phyloP scores from a whole-genome alignment of 2,888 invertebrate species.

The Gerosis bhagava region DNA sequence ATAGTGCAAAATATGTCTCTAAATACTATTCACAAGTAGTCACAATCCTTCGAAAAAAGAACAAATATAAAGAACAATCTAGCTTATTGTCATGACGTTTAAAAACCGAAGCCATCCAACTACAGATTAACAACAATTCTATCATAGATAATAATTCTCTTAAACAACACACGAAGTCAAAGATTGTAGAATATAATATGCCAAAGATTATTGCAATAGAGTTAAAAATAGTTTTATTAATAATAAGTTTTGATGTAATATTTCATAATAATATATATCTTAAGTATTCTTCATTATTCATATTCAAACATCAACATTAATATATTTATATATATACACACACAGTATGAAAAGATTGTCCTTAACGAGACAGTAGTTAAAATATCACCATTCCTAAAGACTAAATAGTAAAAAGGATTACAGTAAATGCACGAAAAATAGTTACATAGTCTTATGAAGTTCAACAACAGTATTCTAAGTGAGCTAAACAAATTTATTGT shows the following conservation, averaged over 20 bases:
- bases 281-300: too few relatives aligned
- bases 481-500: slow-evolving; percentile 58
- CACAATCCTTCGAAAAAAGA: slow-evolving; percentile 55
- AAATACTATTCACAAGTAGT: slow-evolving; percentile 1
- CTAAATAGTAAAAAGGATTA: slow-evolving; percentile 75
- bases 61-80: slow-evolving; percentile 53
- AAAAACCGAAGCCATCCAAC: slow-evolving; percentile 38
- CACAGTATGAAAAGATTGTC: slow-evolving; percentile 43
- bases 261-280: slow-evolving; percentile 42
- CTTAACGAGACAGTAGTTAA: slow-evolving; percentile 57
- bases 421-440: slow-evolving; percentile 82
- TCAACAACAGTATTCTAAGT: slow-evolving; percentile 57
- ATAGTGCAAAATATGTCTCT: slow-evolving; percentile 19
- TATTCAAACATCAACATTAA: slow-evolving; percentile 53
- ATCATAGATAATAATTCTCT: too few relatives aligned
- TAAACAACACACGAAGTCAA: too few relatives aligned
- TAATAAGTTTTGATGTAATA: slow-evolving; percentile 1
- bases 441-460: slow-evolving; percentile 71
- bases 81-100: slow-evolving; percentile 75
- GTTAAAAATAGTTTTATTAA: background rate
- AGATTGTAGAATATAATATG: too few relatives aligned
- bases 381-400: slow-evolving; percentile 75
- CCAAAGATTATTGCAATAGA: slow-evolving; percentile 18
- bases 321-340: slow-evolving; percentile 38
- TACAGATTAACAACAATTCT: slow-evolving; percentile 38